Conservation (phyloP, 2,888 invertebrate species). For the Caenorhabditis drosophilae region DNA sequence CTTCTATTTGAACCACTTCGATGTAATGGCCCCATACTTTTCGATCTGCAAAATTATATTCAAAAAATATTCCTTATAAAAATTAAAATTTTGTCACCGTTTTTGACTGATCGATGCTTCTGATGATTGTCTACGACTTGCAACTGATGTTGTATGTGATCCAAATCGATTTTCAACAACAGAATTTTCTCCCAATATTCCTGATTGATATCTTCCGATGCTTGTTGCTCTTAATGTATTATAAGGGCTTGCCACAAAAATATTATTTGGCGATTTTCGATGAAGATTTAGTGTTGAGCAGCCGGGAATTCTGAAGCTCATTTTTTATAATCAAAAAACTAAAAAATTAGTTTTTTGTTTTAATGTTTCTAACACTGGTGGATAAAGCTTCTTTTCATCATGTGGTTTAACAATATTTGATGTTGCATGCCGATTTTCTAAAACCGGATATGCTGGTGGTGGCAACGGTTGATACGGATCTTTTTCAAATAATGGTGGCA, state of each 20-base stretch:
- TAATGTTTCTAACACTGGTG: conserved; percentile 61
- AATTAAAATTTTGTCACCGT: conserved; percentile 7
- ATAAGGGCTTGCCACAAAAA: conserved; percentile 68
- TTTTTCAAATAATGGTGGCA: conserved; percentile 60
- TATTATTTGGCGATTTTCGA: conserved; percentile 46
- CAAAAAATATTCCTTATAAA: background rate
- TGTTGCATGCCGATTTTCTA: conserved; percentile 67
- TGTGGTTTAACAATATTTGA: conserved; percentile 62
- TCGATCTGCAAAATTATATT: conserved; percentile 20
- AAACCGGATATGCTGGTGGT: conserved; percentile 65
- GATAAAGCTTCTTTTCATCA: conserved; percentile 68
- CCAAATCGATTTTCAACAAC: conserved; percentile 40
- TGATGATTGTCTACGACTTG: conserved; percentile 37
- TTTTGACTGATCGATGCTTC: conserved; percentile 39
- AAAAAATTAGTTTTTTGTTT: no score
- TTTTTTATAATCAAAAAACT: background rate
- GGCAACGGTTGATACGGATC: conserved; percentile 68
- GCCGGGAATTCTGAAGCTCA: conserved; percentile 61
- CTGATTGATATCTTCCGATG: conserved; percentile 44
- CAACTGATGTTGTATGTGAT: conserved; percentile 28
- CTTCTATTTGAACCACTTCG: conserved; percentile 41
- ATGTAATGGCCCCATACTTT: conserved; percentile 53
- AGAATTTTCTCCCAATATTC: conserved; percentile 34
- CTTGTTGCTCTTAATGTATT: conserved; percentile 65
- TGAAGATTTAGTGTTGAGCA: conserved; percentile 67